Evolutionary conservation across 2,888 invertebrate species (phyloP).

Genomic region (Scaptomyza caliginosa): DNA sequence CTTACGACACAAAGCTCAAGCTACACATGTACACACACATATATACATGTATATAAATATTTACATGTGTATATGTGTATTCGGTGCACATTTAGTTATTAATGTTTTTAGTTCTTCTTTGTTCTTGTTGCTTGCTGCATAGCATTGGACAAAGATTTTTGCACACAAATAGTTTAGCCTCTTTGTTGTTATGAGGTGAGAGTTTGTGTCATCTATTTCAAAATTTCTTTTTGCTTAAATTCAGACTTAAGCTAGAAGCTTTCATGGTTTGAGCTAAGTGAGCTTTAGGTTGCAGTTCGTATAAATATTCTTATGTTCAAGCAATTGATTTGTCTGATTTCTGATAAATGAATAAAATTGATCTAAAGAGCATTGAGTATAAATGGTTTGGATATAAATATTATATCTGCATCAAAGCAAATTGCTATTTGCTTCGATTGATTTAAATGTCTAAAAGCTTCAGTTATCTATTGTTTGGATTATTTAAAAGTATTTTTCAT

Average conservation of each 20-base stretch:
- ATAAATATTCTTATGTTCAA: background rate
- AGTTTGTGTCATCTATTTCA: background rate
- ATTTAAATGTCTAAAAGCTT: background rate
- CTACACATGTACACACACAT: background rate
- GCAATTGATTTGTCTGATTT: background rate
- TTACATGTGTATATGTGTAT: background rate
- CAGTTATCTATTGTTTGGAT: background rate
- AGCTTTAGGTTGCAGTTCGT: background rate
- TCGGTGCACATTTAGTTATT: constrained; percentile 1
- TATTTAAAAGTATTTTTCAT: background rate
- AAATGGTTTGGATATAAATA: background rate
- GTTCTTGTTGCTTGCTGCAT: no score
- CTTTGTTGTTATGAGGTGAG: background rate
- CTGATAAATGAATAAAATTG: background rate
- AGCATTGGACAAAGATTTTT: no score
- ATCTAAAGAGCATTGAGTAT: background rate
- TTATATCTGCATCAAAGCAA: background rate
- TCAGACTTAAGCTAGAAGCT: background rate
- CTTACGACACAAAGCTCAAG: background rate
- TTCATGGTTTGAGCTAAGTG: background rate
- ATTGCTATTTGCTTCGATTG: background rate
- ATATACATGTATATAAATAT: background rate
- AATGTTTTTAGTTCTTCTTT: background rate
- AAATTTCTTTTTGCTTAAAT: background rate
- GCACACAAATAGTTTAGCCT: background rate